Conservation (phyloP, 2,797 vertebrate species). For the Sebastes baramenuke region DNA sequence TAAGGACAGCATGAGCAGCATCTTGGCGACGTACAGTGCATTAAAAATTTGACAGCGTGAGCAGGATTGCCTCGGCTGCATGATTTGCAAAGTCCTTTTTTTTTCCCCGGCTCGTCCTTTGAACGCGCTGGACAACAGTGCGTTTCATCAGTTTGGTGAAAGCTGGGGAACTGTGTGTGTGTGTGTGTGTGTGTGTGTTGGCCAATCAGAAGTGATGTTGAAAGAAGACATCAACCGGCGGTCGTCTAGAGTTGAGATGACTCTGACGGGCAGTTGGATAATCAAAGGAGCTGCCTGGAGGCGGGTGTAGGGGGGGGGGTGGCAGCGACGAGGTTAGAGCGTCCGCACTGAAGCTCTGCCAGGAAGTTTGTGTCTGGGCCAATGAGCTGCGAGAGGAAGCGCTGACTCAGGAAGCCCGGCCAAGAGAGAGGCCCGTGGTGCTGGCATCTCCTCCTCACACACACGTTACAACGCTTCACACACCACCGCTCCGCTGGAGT, state of each 20-base stretch:
- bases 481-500: conserved; percentile 56
- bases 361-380: conserved; percentile 76
- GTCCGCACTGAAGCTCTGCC: conserved; percentile 72
- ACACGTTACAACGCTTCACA: conserved; percentile 57
- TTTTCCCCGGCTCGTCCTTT: background rate
- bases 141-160: conserved; percentile 24
- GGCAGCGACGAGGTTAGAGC: conserved; percentile 55
- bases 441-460: conserved; percentile 72
- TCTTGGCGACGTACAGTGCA: conserved; percentile 42
- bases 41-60: conserved; percentile 49
- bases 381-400: conserved; percentile 72
- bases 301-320: background rate
- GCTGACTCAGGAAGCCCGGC: conserved; percentile 81
- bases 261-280: conserved; percentile 41
- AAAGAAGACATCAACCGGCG: conserved; percentile 55
- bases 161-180: background rate
- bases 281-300: conserved; percentile 59
- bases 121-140: conserved; percentile 23
- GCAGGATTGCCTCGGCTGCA: conserved; percentile 32
- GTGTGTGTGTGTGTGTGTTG: background rate
- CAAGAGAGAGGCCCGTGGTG: conserved; percentile 77
- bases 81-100: conserved; percentile 34
- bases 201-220: conserved; percentile 26
- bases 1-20: conserved; percentile 54
- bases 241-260: conserved; percentile 51